Evolutionary conservation across 2,888 invertebrate species (phyloP).

Genomic region (Xestobium rufovillosum): DNA sequence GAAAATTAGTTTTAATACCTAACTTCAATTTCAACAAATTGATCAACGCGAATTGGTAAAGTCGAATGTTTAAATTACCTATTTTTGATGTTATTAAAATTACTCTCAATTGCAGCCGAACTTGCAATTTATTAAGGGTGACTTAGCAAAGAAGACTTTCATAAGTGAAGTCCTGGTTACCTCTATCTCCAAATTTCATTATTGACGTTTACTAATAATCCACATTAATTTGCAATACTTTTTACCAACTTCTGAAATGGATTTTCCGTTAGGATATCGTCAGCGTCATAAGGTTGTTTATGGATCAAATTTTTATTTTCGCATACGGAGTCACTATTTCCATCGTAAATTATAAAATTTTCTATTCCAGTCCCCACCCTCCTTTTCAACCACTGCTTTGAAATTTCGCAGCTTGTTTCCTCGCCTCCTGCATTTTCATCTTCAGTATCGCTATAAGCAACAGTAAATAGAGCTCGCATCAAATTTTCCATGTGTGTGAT

Average conservation of each 20-base stretch:
- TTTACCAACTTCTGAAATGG: slow-evolving; percentile 6
- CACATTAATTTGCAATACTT: slow-evolving; percentile 5
- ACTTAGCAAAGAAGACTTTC: slow-evolving; percentile 10
- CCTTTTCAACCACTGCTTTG: slow-evolving; percentile 6
- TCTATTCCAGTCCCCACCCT: slow-evolving; percentile 5
- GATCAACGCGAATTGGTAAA: too few species aligned
- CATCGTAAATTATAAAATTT: neutral
- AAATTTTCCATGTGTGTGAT: neutral
- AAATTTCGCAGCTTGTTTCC: slow-evolving; percentile 6
- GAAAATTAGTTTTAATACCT: too few species aligned
- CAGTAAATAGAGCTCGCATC: neutral
- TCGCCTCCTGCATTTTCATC: neutral
- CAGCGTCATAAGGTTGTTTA: too few species aligned
- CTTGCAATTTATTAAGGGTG: slow-evolving; percentile 8
- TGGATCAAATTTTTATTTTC: neutral
- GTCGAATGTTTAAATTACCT: too few species aligned
- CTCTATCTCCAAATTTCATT: slow-evolving; percentile 8
- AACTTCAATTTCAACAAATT: too few species aligned
- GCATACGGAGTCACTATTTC: neutral
- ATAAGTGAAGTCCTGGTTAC: slow-evolving; percentile 15
- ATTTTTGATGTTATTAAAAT: slow-evolving; percentile 19
- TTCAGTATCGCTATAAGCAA: slow-evolving; percentile 1
- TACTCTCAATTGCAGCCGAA: slow-evolving; percentile 17
- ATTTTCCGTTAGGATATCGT: slow-evolving; percentile 2
- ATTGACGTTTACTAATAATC: neutral